Conservation (phyloP, 2,113 vertebrate genomes). For the Ophiodon elongatus region DNA sequence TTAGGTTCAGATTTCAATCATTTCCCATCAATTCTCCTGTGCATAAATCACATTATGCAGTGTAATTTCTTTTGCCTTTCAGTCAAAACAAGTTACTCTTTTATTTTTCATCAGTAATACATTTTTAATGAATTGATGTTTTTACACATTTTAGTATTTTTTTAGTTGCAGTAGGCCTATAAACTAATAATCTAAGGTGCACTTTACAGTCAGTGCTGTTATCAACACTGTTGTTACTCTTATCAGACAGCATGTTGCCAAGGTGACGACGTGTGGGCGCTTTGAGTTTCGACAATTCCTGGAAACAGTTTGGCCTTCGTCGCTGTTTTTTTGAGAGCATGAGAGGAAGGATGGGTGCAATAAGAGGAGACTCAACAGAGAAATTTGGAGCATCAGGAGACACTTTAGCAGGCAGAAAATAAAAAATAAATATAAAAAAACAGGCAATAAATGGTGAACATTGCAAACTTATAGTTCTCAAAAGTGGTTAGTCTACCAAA, state of each 20-base stretch:
- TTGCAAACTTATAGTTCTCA: not conserved
- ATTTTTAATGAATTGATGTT: not conserved
- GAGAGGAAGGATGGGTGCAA: not conserved
- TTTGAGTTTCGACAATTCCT: slow-evolving; percentile 42
- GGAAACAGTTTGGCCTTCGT: slow-evolving; percentile 50
- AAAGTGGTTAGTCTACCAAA: not conserved
- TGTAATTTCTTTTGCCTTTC: slow-evolving; percentile 8
- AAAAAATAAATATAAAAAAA: not conserved
- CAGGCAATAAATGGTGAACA: no score
- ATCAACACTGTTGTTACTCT: not conserved
- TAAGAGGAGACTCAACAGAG: not conserved
- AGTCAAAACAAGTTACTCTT: not conserved
- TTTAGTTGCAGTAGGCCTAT: not conserved
- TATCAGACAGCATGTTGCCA: slow-evolving; percentile 12
- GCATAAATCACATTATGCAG: slow-evolving; percentile 28
- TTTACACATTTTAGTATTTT: not conserved
- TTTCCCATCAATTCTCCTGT: slow-evolving; percentile 33
- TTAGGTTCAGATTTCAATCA: slow-evolving; percentile 43
- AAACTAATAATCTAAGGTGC: not conserved
- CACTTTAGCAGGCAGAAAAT: not conserved
- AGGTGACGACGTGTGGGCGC: slow-evolving; percentile 26
- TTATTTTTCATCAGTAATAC: not conserved
- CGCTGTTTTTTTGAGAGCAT: slow-evolving; percentile 16
- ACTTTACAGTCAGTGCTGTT: not conserved
- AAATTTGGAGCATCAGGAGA: not conserved